These are phyloP conservation scores for Neodiprion fabricii DNA, from an alignment of 1,140 invertebrate species.

Conservation along the genomic window DNA sequence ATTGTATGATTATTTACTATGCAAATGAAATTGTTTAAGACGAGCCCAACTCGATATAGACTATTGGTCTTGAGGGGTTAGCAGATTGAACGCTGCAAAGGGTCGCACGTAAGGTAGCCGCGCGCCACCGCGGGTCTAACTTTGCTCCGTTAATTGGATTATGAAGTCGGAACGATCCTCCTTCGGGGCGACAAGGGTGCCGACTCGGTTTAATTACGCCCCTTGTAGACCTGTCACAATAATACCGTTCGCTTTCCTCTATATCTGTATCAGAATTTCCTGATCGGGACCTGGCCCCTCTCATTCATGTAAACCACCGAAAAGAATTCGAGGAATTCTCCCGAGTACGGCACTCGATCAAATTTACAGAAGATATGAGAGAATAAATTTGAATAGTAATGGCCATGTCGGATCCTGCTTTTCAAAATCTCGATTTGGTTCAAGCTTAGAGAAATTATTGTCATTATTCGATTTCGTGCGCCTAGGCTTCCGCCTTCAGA, in stretches of 20 bases:
- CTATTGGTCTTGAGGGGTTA: conserved; percentile 7
- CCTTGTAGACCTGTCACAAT: conserved; percentile 36
- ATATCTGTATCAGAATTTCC: background rate
- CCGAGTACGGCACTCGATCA: too few relatives aligned
- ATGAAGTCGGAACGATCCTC: conserved; percentile 39
- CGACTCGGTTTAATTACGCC: conserved; percentile 46
- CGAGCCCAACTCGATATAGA: conserved; percentile 36
- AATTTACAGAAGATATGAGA: too few relatives aligned
- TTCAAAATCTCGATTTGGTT: too few relatives aligned
- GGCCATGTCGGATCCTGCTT: too few relatives aligned
- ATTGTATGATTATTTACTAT: conserved; percentile 61
- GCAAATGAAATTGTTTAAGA: conserved; percentile 59
- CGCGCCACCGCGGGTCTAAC: conserved; percentile 35
- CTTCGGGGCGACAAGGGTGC: conserved; percentile 21
- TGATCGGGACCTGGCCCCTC: background rate
- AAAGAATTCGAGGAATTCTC: too few relatives aligned
- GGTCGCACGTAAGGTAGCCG: conserved; percentile 30
- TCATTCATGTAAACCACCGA: too few relatives aligned
- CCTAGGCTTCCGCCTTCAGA: too few relatives aligned
- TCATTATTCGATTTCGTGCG: too few relatives aligned
- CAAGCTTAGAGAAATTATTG: too few relatives aligned
- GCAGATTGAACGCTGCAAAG: conserved; percentile 4
- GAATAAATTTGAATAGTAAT: too few relatives aligned
- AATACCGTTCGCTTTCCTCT: conserved; percentile 23
- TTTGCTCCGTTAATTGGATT: conserved; percentile 48